Conservation (phyloP, 1,140 invertebrate species). For the Uloborus diversus region DNA sequence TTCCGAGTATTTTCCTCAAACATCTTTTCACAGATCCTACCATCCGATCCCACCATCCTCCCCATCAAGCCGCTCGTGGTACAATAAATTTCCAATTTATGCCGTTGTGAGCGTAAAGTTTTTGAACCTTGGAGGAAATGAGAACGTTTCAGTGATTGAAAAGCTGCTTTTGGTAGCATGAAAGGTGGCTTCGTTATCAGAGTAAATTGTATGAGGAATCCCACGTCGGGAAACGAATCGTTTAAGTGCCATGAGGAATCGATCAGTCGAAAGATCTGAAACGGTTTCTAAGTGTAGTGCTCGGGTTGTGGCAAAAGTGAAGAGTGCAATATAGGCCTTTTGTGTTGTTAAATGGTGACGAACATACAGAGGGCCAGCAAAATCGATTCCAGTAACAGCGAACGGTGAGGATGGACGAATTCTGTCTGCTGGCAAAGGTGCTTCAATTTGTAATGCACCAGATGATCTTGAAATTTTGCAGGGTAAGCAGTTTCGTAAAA, state of each 20-base stretch:
- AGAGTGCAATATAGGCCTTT: background rate
- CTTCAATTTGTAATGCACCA: slow-evolving; percentile 21
- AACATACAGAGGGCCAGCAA: slow-evolving; percentile 4
- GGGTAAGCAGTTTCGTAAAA: too few species aligned
- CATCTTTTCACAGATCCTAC: too few species aligned
- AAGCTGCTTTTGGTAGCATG: too few species aligned
- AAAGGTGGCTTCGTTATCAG: too few species aligned
- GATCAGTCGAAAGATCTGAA: background rate
- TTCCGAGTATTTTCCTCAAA: too few species aligned
- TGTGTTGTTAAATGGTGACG: slow-evolving; percentile 2
- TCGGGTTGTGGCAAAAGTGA: too few species aligned
- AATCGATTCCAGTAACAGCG: slow-evolving; percentile 6
- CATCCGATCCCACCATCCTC: too few species aligned
- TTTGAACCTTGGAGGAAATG: too few species aligned
- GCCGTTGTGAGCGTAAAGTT: too few species aligned
- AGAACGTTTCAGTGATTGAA: too few species aligned
- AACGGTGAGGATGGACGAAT: slow-evolving; percentile 1
- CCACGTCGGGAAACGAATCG: background rate
- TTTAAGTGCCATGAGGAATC: background rate
- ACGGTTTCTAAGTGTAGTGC: background rate
- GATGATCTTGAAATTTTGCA: background rate
- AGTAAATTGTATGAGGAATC: background rate
- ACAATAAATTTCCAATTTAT: too few species aligned
- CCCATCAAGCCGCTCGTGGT: too few species aligned
- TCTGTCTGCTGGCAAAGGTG: slow-evolving; percentile 11